Evolutionary conservation across 2,888 invertebrate genomes (phyloP).

Genomic region (Lasioglossum marginatum): DNA sequence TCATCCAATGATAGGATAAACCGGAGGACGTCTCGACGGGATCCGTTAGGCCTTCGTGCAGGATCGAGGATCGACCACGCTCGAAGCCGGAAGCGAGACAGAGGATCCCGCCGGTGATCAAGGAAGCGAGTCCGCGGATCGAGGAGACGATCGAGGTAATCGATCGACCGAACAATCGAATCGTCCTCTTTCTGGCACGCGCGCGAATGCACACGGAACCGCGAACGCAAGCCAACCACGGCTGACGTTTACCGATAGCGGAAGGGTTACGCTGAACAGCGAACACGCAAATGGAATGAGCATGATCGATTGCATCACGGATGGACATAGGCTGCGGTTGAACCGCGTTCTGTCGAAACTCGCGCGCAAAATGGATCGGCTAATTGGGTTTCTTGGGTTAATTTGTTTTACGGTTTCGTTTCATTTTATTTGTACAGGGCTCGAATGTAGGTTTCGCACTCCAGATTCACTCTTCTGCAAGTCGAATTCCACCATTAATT

Average conservation of each 20-base stretch:
- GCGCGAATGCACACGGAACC: no score
- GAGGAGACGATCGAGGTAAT: slow-evolving; percentile 72
- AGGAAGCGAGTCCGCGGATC: slow-evolving; percentile 55
- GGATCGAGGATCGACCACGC: slow-evolving; percentile 63
- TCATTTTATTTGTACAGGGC: not conserved
- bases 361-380: not conserved
- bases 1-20: slow-evolving; percentile 45
- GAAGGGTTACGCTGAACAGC: not conserved
- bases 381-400: not conserved
- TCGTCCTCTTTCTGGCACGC: not conserved
- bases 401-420: not conserved
- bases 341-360: not conserved
- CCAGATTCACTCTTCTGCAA: no score
- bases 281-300: not conserved
- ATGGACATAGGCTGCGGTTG: not conserved
- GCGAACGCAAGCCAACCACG: not conserved
- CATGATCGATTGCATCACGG: not conserved
- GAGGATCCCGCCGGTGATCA: slow-evolving; percentile 67
- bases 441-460: not conserved
- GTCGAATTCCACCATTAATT: no score
- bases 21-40: slow-evolving; percentile 38
- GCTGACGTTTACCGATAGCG: not conserved
- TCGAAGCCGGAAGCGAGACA: slow-evolving; percentile 71
- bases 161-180: slow-evolving; percentile 33
- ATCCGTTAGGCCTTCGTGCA: slow-evolving; percentile 44